Evolutionary conservation across 2,797 vertebrate genomes (phyloP).

Genomic region (Leptoclinus maculatus): DNA sequence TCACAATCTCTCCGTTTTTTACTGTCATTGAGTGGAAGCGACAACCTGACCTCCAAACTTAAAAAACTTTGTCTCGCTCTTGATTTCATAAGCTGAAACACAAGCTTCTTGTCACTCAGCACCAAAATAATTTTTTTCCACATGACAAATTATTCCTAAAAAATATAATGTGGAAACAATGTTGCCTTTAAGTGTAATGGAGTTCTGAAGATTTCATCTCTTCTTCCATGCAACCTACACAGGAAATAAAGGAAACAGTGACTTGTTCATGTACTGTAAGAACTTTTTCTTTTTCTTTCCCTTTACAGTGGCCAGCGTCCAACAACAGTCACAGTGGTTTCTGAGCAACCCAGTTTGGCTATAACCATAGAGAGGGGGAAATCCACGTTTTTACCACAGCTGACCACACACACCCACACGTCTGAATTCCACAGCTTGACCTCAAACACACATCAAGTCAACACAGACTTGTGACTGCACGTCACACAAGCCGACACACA

Average conservation of each 20-base stretch:
- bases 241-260: constrained; percentile 54
- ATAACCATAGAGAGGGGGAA: constrained; percentile 71
- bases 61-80: constrained; percentile 38
- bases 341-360: constrained; percentile 59
- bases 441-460: constrained; percentile 71
- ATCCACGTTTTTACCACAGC: constrained; percentile 71
- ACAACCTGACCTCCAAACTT: constrained; percentile 27
- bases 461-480: constrained; percentile 62
- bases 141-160: constrained; percentile 27
- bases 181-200: constrained; percentile 7
- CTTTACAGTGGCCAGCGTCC: constrained; percentile 54
- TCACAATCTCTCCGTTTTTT: constrained; percentile 58
- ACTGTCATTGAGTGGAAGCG: constrained; percentile 63
- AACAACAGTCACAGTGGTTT: constrained; percentile 60
- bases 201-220: constrained; percentile 29
- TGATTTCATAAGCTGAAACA: constrained; percentile 32
- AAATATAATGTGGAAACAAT: constrained; percentile 36
- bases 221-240: constrained; percentile 36
- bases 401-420: constrained; percentile 83
- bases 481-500: constrained; percentile 55
- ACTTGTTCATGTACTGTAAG: constrained; percentile 23
- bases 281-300: constrained; percentile 43
- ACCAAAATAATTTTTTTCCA: constrained; percentile 4
- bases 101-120: not conserved
- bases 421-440: constrained; percentile 83